A percentile compares a stretch with the other conserved stretches of the same genome.
These are phyloP conservation scores for Peromyscus polionotus DNA, from an alignment of 2,113 vertebrate species.

Conservation along the genomic window DNA sequence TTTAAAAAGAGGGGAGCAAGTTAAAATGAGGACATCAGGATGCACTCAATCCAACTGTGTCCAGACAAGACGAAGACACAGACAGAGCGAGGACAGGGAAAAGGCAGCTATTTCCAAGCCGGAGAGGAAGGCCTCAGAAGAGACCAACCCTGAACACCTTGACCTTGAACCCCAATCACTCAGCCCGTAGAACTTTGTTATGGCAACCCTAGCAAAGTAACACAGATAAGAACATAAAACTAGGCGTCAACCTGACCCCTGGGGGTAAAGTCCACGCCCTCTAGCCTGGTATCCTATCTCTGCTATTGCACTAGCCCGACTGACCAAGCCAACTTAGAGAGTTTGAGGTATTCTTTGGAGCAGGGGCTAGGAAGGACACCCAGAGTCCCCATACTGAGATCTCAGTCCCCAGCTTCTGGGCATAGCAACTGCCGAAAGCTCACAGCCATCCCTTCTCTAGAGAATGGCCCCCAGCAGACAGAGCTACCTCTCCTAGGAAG, in stretches of 20 bases:
- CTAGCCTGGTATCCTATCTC: not conserved
- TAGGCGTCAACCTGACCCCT: not conserved
- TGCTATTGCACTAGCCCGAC: not conserved
- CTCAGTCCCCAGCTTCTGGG: not conserved
- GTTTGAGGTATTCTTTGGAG: not conserved
- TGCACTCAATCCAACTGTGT: not conserved
- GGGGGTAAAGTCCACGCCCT: not conserved
- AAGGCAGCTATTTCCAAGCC: not conserved
- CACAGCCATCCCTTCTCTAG: not conserved
- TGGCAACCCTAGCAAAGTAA: not conserved
- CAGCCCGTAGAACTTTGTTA: not conserved
- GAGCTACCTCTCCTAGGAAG: not conserved
- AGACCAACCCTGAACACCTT: not conserved
- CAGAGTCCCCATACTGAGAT: not conserved
- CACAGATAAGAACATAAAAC: not conserved
- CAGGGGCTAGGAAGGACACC: not conserved
- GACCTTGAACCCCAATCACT: not conserved
- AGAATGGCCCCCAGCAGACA: not conserved
- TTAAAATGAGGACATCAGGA: not conserved
- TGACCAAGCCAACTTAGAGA: too few relatives aligned
- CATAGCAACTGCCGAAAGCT: not conserved
- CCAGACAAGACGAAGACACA: not conserved
- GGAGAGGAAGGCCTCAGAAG: not conserved
- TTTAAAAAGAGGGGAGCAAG: not conserved
- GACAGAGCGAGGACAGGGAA: not conserved